These are phyloP conservation scores for Dolichopus griseipennis DNA, from an alignment of 2,888 invertebrate genomes.

Conservation along the genomic window DNA sequence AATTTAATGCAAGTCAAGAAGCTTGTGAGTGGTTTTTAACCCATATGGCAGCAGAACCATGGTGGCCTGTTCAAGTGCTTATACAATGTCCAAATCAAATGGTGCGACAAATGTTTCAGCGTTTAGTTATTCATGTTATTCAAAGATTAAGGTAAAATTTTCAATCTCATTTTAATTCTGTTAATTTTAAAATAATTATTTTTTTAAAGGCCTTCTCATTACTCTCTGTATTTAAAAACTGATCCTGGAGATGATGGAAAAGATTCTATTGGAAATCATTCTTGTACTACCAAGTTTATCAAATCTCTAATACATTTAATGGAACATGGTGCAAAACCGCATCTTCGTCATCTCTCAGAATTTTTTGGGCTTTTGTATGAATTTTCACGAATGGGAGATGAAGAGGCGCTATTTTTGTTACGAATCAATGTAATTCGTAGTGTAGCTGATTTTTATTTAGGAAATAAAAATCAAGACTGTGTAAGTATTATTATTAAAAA, in stretches of 20 bases:
- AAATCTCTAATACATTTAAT: slow-evolving; percentile 75
- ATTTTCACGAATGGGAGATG: slow-evolving; percentile 91
- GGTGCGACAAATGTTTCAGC: slow-evolving; percentile 94
- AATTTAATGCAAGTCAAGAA: slow-evolving; percentile 83
- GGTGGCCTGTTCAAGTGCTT: slow-evolving; percentile 93
- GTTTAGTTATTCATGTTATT: slow-evolving; percentile 90
- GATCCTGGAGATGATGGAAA: slow-evolving; percentile 45
- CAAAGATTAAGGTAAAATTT: slow-evolving; percentile 64
- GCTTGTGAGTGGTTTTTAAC: slow-evolving; percentile 88
- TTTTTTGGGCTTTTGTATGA: slow-evolving; percentile 88
- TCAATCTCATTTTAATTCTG: slow-evolving; percentile 5
- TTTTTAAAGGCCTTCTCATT: slow-evolving; percentile 48
- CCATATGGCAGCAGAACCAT: slow-evolving; percentile 86
- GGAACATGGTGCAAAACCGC: slow-evolving; percentile 80
- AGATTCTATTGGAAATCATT: slow-evolving; percentile 57
- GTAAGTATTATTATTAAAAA: slow-evolving; percentile 42
- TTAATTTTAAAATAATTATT: slow-evolving; percentile 15
- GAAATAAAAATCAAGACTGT: slow-evolving; percentile 65
- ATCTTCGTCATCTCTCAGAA: slow-evolving; percentile 80
- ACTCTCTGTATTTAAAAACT: slow-evolving; percentile 51
- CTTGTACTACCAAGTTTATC: slow-evolving; percentile 88
- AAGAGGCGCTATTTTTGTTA: slow-evolving; percentile 80
- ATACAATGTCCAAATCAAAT: slow-evolving; percentile 95
- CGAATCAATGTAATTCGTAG: slow-evolving; percentile 79
- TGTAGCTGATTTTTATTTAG: slow-evolving; percentile 87